phyloP scores from a whole-genome alignment of 2,888 invertebrate species.

The Baccha elongata region DNA sequence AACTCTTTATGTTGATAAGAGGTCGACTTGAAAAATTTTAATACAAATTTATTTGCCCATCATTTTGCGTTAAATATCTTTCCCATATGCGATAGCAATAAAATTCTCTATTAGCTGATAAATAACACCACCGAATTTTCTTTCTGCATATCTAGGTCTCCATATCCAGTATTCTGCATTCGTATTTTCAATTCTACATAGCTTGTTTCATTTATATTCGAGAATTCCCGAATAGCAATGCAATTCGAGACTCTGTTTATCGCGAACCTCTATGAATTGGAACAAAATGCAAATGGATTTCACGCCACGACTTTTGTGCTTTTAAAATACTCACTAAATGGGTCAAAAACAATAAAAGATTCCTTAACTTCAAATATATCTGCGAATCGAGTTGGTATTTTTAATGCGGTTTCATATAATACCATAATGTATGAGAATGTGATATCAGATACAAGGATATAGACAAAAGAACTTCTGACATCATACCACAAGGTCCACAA shows the following conservation, averaged over 20 bases:
- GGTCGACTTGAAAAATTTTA: no score
- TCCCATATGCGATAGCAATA: neutral
- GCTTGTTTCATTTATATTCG: neutral
- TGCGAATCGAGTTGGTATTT: constrained; percentile 16
- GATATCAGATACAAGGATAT: neutral
- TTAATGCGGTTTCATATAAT: constrained; percentile 25
- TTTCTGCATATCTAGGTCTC: neutral
- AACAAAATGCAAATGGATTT: neutral
- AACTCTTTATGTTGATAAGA: no score
- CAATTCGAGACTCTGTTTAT: neutral
- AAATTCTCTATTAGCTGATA: neutral
- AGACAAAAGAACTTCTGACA: neutral
- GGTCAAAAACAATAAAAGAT: constrained; percentile 40
- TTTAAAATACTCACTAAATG: constrained; percentile 16
- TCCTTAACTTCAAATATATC: constrained; percentile 32
- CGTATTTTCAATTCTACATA: neutral
- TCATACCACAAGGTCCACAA: constrained; percentile 13
- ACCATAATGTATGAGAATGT: neutral
- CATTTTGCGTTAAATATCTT: no score
- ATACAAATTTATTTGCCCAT: no score
- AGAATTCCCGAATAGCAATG: neutral
- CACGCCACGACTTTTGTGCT: neutral
- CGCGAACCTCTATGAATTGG: neutral
- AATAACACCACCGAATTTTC: neutral
- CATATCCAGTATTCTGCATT: neutral